These are phyloP conservation scores for Sarotherodon lohbergeri DNA, from an alignment of 2,113 vertebrate species.

Conservation along the genomic window DNA sequence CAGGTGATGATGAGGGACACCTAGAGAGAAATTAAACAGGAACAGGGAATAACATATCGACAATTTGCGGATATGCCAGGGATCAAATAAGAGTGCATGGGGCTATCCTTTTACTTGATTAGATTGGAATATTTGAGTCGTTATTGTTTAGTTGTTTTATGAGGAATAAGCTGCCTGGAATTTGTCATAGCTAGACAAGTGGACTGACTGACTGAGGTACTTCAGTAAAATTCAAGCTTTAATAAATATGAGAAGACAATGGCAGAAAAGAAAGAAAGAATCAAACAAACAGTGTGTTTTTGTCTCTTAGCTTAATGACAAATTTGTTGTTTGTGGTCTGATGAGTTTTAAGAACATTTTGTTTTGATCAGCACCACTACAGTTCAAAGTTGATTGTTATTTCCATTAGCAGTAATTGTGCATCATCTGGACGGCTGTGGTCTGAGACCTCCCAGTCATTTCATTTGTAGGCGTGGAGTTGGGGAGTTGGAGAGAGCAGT, in stretches of 20 bases:
- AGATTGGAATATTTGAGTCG: background rate
- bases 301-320: background rate
- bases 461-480: background rate
- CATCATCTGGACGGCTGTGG: background rate
- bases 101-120: background rate
- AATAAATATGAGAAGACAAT: background rate
- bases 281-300: background rate
- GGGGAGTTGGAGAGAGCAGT: background rate
- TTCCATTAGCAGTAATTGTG: background rate
- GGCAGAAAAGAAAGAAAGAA: background rate
- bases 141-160: background rate
- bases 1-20: conserved; percentile 17
- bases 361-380: background rate
- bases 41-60: background rate
- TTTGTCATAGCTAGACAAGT: background rate
- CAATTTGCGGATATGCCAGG: background rate
- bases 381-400: background rate
- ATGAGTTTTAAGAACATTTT: background rate
- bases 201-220: background rate
- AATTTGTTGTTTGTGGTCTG: background rate
- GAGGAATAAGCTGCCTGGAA: background rate
- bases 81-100: background rate
- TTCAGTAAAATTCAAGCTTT: background rate
- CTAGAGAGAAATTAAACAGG: background rate
- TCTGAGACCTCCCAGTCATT: background rate